Percentiles rank a stretch among this genome's conserved stretches.
phyloP scores from a whole-genome alignment of 2,113 vertebrate genomes.

The Emydura subglobosa region DNA sequence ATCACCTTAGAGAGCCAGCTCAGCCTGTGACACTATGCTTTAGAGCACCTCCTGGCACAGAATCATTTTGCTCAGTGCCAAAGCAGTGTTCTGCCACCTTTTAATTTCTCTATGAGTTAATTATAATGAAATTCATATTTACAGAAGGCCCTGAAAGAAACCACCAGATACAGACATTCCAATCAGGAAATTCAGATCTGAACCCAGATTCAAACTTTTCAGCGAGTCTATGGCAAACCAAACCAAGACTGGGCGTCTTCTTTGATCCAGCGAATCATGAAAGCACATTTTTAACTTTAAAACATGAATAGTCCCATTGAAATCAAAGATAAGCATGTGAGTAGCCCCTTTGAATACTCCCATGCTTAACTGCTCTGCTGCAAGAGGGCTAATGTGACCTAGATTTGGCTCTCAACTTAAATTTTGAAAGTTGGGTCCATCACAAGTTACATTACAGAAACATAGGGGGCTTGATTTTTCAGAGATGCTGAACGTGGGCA shows the following conservation, averaged over 20 bases:
- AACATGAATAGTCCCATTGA: not conserved
- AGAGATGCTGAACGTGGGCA: not conserved
- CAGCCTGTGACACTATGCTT: not conserved
- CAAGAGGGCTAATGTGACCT: not conserved
- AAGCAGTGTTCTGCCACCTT: not conserved
- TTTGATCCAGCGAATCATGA: slow-evolving; percentile 5
- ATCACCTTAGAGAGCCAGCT: not conserved
- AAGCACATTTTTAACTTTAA: not conserved
- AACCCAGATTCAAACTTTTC: too few species aligned
- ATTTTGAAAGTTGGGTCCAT: not conserved
- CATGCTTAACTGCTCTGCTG: not conserved
- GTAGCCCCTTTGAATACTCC: not conserved
- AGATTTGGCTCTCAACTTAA: slow-evolving; percentile 10
- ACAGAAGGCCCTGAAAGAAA: too few species aligned
- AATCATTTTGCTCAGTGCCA: accelerated
- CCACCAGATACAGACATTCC: too few species aligned
- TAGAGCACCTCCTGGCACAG: accelerated
- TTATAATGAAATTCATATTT: too few species aligned
- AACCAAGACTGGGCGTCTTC: not conserved
- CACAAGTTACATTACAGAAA: not conserved
- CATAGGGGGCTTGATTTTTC: not conserved
- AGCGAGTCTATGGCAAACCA: too few species aligned
- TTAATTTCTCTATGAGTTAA: too few species aligned
- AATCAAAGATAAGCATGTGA: not conserved
- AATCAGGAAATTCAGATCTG: too few species aligned